Evolutionary conservation across 1,140 invertebrate species (phyloP), one percentile per base, ranked within the genome.

Genomic region (Belonocnema kinseyi): DNA sequence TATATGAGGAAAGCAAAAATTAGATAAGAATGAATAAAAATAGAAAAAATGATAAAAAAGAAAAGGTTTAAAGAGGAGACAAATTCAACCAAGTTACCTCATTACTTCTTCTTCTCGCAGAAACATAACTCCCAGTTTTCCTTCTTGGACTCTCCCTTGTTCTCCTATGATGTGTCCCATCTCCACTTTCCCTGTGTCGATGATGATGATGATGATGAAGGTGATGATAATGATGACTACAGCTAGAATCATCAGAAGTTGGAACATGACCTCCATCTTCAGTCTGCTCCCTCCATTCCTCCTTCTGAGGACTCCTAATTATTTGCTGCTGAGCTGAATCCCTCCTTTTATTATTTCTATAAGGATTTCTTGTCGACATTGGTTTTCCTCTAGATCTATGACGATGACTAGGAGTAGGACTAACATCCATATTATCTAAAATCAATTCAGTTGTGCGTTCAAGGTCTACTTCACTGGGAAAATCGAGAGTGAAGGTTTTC

Each of bases 231-330:
- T 92, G 90, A 83, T 91, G 92, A 82, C 92, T 92, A 75, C 92
- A 91, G 81, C 93, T 95, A 3, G 94, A 95, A 85, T 95, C 94
- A 83, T 95, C 95, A 4, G 94, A 95, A 12, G 94, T 95, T 14
- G 92, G 92, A 74, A 92, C 91, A 79, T 94, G 88, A 5, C 83
- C 85, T 54, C 90, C 85, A 26, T 94, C 93, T 58, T 93, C 93
- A 12, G 85, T 74, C 14, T 85, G 84, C n/a, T 85, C 83, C 19
- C 86, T 82, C 91, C 90, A 92, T 16, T 92, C 91, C 12, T 92
- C 90, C 51, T 87, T 84, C 81, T 91, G 86, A 33, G 90, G 86
- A 84, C 88, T 91, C 80, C 87, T 82, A 53, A 77, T 80, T 10
- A 80, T 33, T 73, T 78, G 81, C 54, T 81, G 81, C 14, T 80